Evolutionary conservation across 2,888 invertebrate species (phyloP).

Genomic region (Polydrusus pterygomalis): DNA sequence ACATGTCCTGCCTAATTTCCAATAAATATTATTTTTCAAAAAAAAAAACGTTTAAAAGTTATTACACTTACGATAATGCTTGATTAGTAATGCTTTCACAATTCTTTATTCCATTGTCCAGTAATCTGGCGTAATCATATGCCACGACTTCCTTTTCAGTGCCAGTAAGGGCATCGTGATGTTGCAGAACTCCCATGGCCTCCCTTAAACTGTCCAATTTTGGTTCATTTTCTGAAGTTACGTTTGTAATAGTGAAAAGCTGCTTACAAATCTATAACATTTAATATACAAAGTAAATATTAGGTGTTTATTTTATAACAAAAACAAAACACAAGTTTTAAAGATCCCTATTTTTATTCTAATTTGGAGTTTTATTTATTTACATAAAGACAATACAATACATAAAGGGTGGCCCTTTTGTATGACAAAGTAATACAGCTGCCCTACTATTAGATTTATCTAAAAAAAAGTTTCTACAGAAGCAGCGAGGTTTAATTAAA

Average conservation of each 20-base stretch:
- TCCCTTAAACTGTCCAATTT: slow-evolving; percentile 70
- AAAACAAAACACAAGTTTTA: too few relatives aligned
- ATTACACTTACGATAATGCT: slow-evolving; percentile 60
- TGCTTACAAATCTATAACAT: slow-evolving; percentile 76
- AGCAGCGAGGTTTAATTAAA: too few relatives aligned
- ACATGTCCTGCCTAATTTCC: too few relatives aligned
- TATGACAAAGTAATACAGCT: too few relatives aligned
- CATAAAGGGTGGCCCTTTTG: too few relatives aligned
- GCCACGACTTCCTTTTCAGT: slow-evolving; percentile 90
- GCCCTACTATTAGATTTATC: too few relatives aligned
- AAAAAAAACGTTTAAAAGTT: slow-evolving; percentile 17
- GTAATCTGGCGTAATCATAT: slow-evolving; percentile 86
- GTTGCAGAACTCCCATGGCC: slow-evolving; percentile 88
- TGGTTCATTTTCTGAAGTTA: slow-evolving; percentile 75
- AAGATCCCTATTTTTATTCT: too few relatives aligned
- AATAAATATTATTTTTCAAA: slow-evolving; percentile 51
- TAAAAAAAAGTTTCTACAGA: too few relatives aligned
- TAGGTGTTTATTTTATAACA: too few relatives aligned
- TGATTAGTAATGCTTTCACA: slow-evolving; percentile 68
- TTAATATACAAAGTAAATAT: too few relatives aligned
- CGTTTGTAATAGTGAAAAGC: slow-evolving; percentile 74
- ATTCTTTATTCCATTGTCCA: slow-evolving; percentile 80
- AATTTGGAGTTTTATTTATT: too few relatives aligned
- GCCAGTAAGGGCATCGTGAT: slow-evolving; percentile 92
- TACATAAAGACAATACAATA: too few relatives aligned